These are phyloP conservation scores for Apamea sordens DNA, from an alignment of 2,888 invertebrate genomes.

Conservation along the genomic window DNA sequence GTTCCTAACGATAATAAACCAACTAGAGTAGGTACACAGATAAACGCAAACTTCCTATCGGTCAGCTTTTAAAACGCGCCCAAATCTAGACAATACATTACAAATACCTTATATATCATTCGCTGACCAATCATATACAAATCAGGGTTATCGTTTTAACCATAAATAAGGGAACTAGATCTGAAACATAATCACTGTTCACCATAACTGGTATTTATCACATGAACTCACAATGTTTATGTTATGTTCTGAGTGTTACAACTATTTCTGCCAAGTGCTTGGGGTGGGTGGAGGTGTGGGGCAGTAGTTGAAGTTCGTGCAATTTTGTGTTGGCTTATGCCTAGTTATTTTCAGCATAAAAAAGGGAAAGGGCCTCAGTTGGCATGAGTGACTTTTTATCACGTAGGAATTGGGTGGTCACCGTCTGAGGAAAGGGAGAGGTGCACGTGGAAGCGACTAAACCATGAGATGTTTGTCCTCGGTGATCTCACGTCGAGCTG, in stretches of 20 bases:
- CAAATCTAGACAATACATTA: slow-evolving; percentile 64
- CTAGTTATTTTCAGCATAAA: no score
- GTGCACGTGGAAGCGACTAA: no score
- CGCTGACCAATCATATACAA: slow-evolving; percentile 77
- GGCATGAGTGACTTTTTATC: no score
- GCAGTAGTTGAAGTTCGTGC: slow-evolving; percentile 56
- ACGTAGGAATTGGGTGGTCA: no score
- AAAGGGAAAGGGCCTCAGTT: no score
- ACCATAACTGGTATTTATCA: slow-evolving; percentile 79
- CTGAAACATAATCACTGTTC: slow-evolving; percentile 74
- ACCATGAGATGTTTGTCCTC: no score
- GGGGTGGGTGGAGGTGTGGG: slow-evolving; percentile 32
- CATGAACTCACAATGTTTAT: slow-evolving; percentile 75
- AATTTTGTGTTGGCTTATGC: neutral
- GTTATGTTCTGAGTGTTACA: slow-evolving; percentile 78
- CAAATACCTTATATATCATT: slow-evolving; percentile 69
- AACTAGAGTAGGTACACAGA: slow-evolving; percentile 18
- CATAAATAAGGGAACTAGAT: slow-evolving; percentile 77
- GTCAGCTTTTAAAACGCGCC: slow-evolving; percentile 60
- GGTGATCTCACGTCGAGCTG: no score
- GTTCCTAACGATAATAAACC: slow-evolving; percentile 27
- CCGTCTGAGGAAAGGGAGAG: no score
- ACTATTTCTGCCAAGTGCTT: slow-evolving; percentile 80
- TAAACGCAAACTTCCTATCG: slow-evolving; percentile 29
- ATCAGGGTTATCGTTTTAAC: slow-evolving; percentile 77